These are phyloP conservation scores for Pterophyllum scalare DNA, from an alignment of 2,113 vertebrate genomes.

Conservation along the genomic window DNA sequence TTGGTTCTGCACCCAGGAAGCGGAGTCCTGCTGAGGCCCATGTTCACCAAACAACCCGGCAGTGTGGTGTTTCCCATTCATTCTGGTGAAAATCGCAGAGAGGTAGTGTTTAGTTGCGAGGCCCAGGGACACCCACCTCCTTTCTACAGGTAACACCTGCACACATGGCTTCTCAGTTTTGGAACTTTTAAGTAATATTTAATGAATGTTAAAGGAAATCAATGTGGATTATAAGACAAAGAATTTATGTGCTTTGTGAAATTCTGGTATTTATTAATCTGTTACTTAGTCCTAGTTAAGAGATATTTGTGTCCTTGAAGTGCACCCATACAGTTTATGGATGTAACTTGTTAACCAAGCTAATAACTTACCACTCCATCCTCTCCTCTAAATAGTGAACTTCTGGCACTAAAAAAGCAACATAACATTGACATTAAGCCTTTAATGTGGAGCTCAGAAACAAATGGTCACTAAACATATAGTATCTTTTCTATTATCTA, in stretches of 20 bases:
- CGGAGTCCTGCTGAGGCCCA: slow-evolving; percentile 83
- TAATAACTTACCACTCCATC: not conserved
- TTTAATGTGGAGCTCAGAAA: not conserved
- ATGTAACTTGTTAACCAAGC: not conserved
- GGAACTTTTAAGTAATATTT: not conserved
- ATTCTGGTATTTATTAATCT: not conserved
- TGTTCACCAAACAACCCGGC: slow-evolving; percentile 92
- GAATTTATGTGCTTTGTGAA: not conserved
- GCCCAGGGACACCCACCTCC: slow-evolving; percentile 90
- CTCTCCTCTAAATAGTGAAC: not conserved
- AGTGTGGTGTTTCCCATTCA: slow-evolving; percentile 90
- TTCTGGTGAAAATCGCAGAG: slow-evolving; percentile 86
- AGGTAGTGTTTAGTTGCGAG: slow-evolving; percentile 92
- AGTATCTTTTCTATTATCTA: no score
- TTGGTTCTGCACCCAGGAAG: slow-evolving; percentile 82
- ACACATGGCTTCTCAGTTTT: not conserved
- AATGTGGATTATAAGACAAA: not conserved
- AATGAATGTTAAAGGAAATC: not conserved
- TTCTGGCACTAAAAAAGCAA: not conserved
- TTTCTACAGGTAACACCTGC: slow-evolving; percentile 85
- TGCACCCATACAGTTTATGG: not conserved
- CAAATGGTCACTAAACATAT: no score
- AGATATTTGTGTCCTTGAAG: not conserved
- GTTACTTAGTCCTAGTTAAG: not conserved
- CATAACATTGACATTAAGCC: not conserved